Base-by-base conservation (phyloP, 2,888 invertebrate species). In the Gonocerus acuteangulatus region DNA sequence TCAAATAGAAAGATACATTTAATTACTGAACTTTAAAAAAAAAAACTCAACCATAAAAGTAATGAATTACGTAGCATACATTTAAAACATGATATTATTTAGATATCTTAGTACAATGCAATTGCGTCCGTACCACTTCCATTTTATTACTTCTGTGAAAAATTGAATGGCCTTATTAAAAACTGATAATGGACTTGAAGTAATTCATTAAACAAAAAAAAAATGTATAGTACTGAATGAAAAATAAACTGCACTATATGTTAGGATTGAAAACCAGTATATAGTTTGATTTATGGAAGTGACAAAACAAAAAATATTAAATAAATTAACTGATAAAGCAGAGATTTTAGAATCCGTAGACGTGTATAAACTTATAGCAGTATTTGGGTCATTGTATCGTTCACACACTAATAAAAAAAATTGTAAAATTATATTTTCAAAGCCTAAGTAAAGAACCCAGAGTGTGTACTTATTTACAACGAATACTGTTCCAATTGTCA, bases 391-490 rank as follows among this genome's bases (percentile, higher is more conserved):
- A 39, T 54, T 54, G 54, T 54, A 54, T 54, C 42, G 34, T 19
- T 36, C 51, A 51, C 36, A 34, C 34, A 51, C 51, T 34, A 34
- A 34, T 34, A 34, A 34, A 51, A 51, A 34, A 1, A 51, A 51
- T 36, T 51, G 51, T 54, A 54, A 54, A 44, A 44, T 21, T 36
- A 22, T 44, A 21, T 54, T 57, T 57, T 57, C 47, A 57, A 27
- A 57, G 57, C 57, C 57, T 57, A 57, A 57, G 42, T 47, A 44
- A 57, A 57, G 22, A 18, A 45, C 44, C 48, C 56, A 51, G 52
- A 56, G 60, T 47, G 48, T 48, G 49, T 48, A 62, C 32, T 63
- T 39, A 56, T 61, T 61, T 59, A 64, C 64, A 64, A 64, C 64
- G 64, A 64, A 64, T 54, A 52, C 61, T 45, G 61, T 64, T 64